Evolutionary conservation across 2,888 invertebrate species (phyloP), one percentile per base, ranked within the genome.

Genomic region (Drosophila mimetica): DNA sequence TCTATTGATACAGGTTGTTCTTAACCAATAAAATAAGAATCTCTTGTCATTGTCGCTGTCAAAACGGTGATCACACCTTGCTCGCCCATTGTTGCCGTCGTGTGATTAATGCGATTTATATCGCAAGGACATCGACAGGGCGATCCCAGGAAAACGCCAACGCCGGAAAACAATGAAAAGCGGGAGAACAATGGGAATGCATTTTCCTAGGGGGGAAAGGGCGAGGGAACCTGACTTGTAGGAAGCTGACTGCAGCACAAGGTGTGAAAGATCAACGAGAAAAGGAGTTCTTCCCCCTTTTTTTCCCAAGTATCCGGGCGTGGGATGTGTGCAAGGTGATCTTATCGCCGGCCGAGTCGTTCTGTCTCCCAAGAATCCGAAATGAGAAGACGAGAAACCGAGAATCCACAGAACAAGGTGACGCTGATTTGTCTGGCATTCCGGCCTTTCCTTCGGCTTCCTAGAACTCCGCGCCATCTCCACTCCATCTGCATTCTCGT

Each of bases 101-200:
- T 59, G 79, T 82, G 82, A 82, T 82, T 84, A 84, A 82, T 82
- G 82, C 74, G 82, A 86, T 82, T 83, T 73, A 79, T 82, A 82
- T 82, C 86, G 63, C 54, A 64, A 70, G 70, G 70, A 70, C 73
- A 72, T 72, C 42, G 72, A 41, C 51, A 46, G 41, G 9, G 47
- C 44, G 54, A 65, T 73, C 74, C 73, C 50, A 20, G 66, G 71
- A 73, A 71, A 59, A 54, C 61, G 74, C 48, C 69, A 46, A 39
- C n/a, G 30, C 30, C 18, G 39, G 51, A 42, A 64, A 50, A 77
- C 77, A 80, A 80, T 58, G 71, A 22, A 51, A 48, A 57, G 61
- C 63, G 51, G 59, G 32, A 46, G 44, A 55, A 71, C 75, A 80
- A 80, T 36, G 47, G 48, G n/a, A 22, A 20, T 30, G 32, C 2